Percentiles rank a stretch among this genome's conserved stretches.
Conservation (phyloP, 2,797 vertebrate species). For the Lepilemur ruficaudatus region DNA sequence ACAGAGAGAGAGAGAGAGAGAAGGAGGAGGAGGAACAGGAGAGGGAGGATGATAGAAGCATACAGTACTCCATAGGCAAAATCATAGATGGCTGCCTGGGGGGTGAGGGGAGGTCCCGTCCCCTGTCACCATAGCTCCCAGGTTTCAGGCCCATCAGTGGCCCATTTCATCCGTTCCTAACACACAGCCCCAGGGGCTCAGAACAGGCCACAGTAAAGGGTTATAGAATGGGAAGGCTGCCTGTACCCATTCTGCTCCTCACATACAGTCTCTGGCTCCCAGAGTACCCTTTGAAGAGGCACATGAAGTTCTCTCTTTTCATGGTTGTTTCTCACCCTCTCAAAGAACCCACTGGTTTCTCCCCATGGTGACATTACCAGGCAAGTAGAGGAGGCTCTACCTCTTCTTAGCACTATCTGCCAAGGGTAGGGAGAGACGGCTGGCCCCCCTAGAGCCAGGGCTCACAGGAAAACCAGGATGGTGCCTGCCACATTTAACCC, state of each 20-base stretch:
- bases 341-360: not conserved
- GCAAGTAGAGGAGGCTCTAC: fast-evolving
- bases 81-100: not conserved
- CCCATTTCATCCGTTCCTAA: not conserved
- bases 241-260: not conserved
- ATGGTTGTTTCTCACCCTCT: not conserved
- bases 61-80: not conserved
- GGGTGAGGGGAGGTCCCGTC: not conserved
- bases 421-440: not conserved
- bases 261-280: fast-evolving
- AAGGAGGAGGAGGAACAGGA: fast-evolving
- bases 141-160: not conserved
- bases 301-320: not conserved
- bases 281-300: not conserved
- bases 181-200: not conserved
- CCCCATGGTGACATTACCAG: not conserved
- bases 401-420: no score
- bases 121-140: not conserved
- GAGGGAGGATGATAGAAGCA: not conserved
- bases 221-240: not conserved
- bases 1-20: no score
- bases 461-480: not conserved
- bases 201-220: not conserved
- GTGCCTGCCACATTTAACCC: not conserved
- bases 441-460: not conserved